Base-by-base conservation (phyloP, 2,888 invertebrate genomes). In the Tricholauxania praeusta region DNA sequence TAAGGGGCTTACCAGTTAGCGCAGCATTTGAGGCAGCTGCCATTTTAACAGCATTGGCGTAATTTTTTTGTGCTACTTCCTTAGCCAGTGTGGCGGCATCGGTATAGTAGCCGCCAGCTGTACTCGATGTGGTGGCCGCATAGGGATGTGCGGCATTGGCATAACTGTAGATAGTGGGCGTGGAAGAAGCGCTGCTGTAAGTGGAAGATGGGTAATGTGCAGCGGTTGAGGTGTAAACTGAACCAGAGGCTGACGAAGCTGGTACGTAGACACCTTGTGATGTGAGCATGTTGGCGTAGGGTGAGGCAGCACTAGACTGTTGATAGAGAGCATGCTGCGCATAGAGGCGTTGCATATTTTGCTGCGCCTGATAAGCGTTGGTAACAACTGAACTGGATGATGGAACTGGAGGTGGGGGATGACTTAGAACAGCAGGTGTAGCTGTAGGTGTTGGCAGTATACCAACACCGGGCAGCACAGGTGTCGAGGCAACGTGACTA, bases 1-100 rank as follows among this genome's bases (percentile, higher is more conserved):
- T 90, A 53, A 92, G 85, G 19, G 90, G 90, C 79, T 88, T 89
- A 15, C 84, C 85, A n/a, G 83, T 83, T 12, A 84, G 76, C 0
- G 82, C 82, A 12, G 83, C 81, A 63, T 88, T 89, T 47, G 89
- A 82, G 60, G 83, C 82, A 48, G 88, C 89, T 12, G 91, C 91
- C 77, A 91, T 85, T 82, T 92, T 92, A 64, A 94, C 89, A 15
- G 92, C 93, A 85, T 93, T 93, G 52, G 93, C 92, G 86, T 94
- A 94, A 85, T 92, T 94, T 88, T 94, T 94, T 85, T 94, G 94
- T 53, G 94, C 94, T 76, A 94, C 93, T 82, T 94, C 94, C 84
- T 94, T 94, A 81, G 94, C 94, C 77, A 93, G 86, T 60, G 92
- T 88, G 67, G 91, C 92, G 39, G 92, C 90, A 86, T 92, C 92